Evolutionary conservation across 2,797 vertebrate species (phyloP).

Genomic region (Scolopax bukidnonensis): DNA sequence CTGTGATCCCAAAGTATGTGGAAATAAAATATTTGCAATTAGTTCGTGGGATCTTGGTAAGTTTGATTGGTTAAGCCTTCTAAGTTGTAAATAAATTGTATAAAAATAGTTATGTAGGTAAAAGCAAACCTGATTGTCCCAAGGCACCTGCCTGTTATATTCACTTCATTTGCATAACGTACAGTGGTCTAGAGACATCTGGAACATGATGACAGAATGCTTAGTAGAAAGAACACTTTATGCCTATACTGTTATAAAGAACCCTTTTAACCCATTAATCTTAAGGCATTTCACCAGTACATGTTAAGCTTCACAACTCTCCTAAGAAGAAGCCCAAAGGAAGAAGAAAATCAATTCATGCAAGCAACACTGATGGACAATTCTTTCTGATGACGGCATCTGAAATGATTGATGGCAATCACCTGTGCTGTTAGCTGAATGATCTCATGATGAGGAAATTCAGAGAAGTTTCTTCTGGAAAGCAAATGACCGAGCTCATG

Average conservation of each 20-base stretch:
- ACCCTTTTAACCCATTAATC: background rate
- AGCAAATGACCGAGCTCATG: background rate
- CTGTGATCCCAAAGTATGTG: conserved; percentile 59
- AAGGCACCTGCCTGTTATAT: background rate
- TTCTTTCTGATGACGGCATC: background rate
- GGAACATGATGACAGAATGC: background rate
- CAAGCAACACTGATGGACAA: background rate
- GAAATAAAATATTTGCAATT: conserved; percentile 74
- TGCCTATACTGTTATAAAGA: background rate
- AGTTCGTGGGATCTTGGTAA: conserved; percentile 61
- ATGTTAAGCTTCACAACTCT: background rate
- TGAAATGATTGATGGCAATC: conserved; percentile 30
- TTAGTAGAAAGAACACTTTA: background rate
- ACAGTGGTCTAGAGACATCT: background rate
- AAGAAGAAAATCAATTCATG: conserved; percentile 21
- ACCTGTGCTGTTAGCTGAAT: background rate
- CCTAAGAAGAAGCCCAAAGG: background rate
- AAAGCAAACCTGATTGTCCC: conserved; percentile 13
- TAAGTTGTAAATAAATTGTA: conserved; percentile 62
- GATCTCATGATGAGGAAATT: conserved; percentile 32
- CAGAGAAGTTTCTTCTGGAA: conserved; percentile 3
- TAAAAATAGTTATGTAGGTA: conserved; percentile 33
- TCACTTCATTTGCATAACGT: background rate
- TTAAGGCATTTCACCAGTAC: conserved; percentile 1
- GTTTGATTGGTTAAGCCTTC: conserved; percentile 43